These are phyloP conservation scores for Panonychus citri DNA, from an alignment of 1,140 invertebrate species.

Conservation along the genomic window DNA sequence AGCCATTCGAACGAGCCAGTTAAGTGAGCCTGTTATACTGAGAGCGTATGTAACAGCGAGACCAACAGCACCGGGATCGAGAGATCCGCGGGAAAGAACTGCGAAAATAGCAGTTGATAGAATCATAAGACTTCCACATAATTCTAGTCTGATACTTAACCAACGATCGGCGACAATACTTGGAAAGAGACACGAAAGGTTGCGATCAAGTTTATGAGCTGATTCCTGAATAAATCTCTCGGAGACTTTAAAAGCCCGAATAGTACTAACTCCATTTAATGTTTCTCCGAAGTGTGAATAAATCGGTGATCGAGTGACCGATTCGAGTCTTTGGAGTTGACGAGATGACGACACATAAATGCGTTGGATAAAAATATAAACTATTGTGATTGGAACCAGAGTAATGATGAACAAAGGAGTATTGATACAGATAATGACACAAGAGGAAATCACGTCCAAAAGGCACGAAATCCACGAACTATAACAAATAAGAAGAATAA, in stretches of 20 bases:
- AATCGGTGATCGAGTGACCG: constrained; percentile 85
- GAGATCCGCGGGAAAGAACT: constrained; percentile 13
- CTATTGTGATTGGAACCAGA: constrained; percentile 28
- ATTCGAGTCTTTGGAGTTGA: constrained; percentile 83
- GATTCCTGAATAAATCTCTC: constrained; percentile 20
- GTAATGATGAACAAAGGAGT: constrained; percentile 30
- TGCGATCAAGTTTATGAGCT: constrained; percentile 28
- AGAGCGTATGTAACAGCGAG: constrained; percentile 23
- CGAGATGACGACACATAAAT: constrained; percentile 38
- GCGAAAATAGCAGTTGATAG: neutral
- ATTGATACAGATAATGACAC: constrained; percentile 29
- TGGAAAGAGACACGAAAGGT: constrained; percentile 27
- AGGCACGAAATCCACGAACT: constrained; percentile 20
- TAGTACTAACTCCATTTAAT: constrained; percentile 35
- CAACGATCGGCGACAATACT: constrained; percentile 22
- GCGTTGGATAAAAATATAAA: constrained; percentile 31
- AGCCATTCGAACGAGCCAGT: constrained; percentile 34
- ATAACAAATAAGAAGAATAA: constrained; percentile 6
- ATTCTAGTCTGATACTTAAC: constrained; percentile 29
- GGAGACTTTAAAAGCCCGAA: constrained; percentile 25
- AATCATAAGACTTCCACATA: constrained; percentile 35
- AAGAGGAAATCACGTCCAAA: constrained; percentile 24
- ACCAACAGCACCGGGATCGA: constrained; percentile 64
- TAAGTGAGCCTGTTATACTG: constrained; percentile 29
- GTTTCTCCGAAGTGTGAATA: constrained; percentile 95